Evolutionary conservation across 2,888 invertebrate species (phyloP), one percentile per base, ranked within the genome.

Genomic region (Mechanitis mazaeus): DNA sequence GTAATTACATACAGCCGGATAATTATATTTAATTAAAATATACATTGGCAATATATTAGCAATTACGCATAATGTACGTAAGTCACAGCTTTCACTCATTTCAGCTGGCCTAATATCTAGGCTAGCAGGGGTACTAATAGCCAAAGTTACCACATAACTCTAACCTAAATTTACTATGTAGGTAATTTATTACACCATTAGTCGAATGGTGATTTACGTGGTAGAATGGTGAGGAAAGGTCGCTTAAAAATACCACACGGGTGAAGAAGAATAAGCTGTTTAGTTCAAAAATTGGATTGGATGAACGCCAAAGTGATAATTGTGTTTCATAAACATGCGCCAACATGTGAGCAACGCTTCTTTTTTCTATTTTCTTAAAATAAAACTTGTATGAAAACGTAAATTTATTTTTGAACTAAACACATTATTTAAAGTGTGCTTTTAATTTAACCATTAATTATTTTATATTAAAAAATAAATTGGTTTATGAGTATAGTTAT

Each of bases 251-350:
- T 61, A 64, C 58, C 64, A 60, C 55, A 64, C 63, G 59, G 65
- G 66, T 68, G 66, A 67, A 64, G 64, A 64, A 59, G 68, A 68
- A 67, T 69, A 64, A 62, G 65, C 64, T 65, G 71, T 70, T 70
- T 71, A 66, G 69, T 65, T 66, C 66, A 65, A 65, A 70, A 70
- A 69, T 69, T 69, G 68, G 66, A 67, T 69, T 71, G 71, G 70
- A 70, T 63, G 58, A 46, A 63, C 66, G 71, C 71, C 71, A 71
- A 68, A 59, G 69, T 70, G 68, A 71, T 71, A 71, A 71, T 71
- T 71, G 71, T 68, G 66, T 66, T 67, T 68, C 64, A 70, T 71
- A 71, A 71, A 70, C 70, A 70, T 70, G 69, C 68, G 70, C 68
- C 69, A 69, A 69, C 63, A 65, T 60, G 63, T 64, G 65, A 66